Evolutionary conservation across 2,113 vertebrate species (phyloP).

Genomic region (Xiphophorus couchianus): DNA sequence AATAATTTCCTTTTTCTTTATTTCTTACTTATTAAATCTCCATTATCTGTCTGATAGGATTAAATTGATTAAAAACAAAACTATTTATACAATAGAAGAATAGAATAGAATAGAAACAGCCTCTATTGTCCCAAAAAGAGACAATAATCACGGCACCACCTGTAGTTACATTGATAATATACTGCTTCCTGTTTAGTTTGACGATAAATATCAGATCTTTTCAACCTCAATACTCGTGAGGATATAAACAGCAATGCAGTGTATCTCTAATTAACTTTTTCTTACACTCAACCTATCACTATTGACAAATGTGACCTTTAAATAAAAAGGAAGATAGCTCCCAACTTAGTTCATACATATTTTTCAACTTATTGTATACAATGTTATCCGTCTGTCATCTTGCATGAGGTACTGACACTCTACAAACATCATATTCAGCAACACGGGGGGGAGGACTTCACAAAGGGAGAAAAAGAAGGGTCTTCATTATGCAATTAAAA

Average conservation of each 20-base stretch:
- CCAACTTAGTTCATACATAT: slow-evolving; percentile 55
- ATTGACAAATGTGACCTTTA: slow-evolving; percentile 39
- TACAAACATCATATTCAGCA: slow-evolving; percentile 69
- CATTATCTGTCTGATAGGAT: not conserved
- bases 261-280: slow-evolving; percentile 63
- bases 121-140: too few species aligned
- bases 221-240: slow-evolving; percentile 50
- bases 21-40: not conserved
- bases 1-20: not conserved
- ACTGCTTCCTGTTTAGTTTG: slow-evolving; percentile 26
- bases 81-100: not conserved
- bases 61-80: not conserved
- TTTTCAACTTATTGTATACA: slow-evolving; percentile 54
- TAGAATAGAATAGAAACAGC: too few species aligned
- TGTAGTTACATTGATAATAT: slow-evolving; percentile 3
- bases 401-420: slow-evolving; percentile 74
- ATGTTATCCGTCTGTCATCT: slow-evolving; percentile 69
- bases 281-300: slow-evolving; percentile 37
- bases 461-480: slow-evolving; percentile 33
- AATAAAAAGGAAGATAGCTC: slow-evolving; percentile 35
- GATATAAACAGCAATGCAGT: slow-evolving; percentile 63
- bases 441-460: slow-evolving; percentile 56
- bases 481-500: slow-evolving; percentile 77
- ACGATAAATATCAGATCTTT: slow-evolving; percentile 33
- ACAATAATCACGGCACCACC: slow-evolving; percentile 4